Conservation (phyloP, 2,797 vertebrate genomes). For the Sebastes dallii region DNA sequence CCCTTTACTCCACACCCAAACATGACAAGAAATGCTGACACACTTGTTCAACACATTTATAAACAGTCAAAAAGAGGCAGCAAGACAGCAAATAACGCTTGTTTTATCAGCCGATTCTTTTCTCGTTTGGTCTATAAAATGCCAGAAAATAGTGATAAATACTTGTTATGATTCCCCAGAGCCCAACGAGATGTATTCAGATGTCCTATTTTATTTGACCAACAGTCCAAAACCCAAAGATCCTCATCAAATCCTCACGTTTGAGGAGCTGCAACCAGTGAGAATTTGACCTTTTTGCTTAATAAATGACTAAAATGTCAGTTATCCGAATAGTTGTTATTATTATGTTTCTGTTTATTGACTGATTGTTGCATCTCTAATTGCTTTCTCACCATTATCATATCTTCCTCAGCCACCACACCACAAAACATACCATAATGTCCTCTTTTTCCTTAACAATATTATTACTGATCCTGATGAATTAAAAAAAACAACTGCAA, state of each 20-base stretch:
- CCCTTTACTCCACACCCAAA: slow-evolving; percentile 32
- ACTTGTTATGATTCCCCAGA: background rate
- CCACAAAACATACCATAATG: background rate
- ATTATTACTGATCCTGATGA: background rate
- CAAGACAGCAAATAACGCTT: background rate
- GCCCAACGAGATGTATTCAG: background rate
- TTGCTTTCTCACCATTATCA: background rate
- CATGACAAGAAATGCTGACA: slow-evolving; percentile 27
- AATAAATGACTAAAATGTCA: background rate
- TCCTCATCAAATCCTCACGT: background rate
- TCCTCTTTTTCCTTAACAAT: background rate
- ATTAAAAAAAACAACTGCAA: background rate
- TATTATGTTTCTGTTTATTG: background rate
- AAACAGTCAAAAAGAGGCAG: background rate
- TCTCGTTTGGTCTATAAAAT: background rate
- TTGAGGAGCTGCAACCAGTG: background rate
- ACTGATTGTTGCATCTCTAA: background rate
- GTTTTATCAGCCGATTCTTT: background rate
- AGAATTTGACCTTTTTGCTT: background rate
- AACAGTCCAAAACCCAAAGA: background rate
- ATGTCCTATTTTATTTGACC: background rate
- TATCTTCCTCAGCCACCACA: background rate
- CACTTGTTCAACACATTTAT: slow-evolving; percentile 8
- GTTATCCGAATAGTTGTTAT: background rate
- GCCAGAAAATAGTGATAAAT: background rate